Base-by-base conservation (phyloP, 2,797 vertebrate species). In the Silurus aristotelis region DNA sequence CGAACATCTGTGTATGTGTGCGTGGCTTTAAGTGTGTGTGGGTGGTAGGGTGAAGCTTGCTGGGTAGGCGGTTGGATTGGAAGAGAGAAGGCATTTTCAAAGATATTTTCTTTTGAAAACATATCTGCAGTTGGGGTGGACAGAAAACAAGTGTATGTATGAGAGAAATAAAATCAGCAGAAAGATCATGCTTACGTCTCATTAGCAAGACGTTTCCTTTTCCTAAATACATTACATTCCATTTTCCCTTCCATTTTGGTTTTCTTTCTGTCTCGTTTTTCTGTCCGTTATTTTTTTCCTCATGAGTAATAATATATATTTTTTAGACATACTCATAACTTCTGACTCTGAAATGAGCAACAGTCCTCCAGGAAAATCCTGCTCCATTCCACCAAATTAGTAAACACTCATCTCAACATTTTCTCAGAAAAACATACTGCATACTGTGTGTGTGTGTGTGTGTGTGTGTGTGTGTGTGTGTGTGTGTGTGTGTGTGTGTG, bases 1-100 rank as follows among this genome's bases (percentile, higher is more conserved):
- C 64, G 70, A 82, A 82, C 61, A 67, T 72, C 17, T 77, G 66
- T 85, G 80, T 2, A 8, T 13, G 22, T 13, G 38, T 43, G 43
- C 17, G 60, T 82, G 19, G 22, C 46, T 80, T 63, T 52, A 61
- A 52, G 12, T 67, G 81, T 85, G 80, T 83, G 84, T 82, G 84
- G 83, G 85, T 77, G 85, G 80, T n/a, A 52, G 63, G 55, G 14
- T 58, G 67, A 80, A 82, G 70, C 31, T 61, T 70, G 55, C 85
- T 83, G 83, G 63, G 86, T 87, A 82, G 83, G 38, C 19, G 56
- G 77, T 67, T 84, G 83, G 63, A 77, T 46, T 55, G 60, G 46
- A 48, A 31, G 75, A 76, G 83, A 82, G 48, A 48, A 67, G 71
- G 76, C 20, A 19, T 31, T 31, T 31, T 31, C 31, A 52, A 9